A percentile compares a stretch with the other conserved stretches of the same genome.
Conservation (phyloP, 2,797 vertebrate genomes). For the Echeneis naucrates region DNA sequence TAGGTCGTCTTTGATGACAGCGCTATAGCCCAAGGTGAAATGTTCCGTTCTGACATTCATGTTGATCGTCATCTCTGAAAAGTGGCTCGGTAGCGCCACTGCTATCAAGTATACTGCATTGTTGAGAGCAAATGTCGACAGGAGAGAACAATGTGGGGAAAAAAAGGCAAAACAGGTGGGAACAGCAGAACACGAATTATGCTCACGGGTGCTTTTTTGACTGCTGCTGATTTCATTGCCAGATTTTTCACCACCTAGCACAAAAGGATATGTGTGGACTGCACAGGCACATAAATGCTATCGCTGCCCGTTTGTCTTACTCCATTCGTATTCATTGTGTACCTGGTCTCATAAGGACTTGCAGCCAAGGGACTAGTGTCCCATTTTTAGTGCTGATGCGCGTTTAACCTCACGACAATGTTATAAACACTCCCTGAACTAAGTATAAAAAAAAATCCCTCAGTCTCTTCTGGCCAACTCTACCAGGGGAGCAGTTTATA, state of each 20-base stretch:
- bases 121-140: slow-evolving; percentile 48
- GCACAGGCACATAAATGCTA: not conserved
- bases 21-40: slow-evolving; percentile 67
- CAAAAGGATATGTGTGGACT: not conserved
- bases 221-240: not conserved
- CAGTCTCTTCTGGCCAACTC: slow-evolving; percentile 48
- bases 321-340: slow-evolving; percentile 24
- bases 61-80: slow-evolving; percentile 46
- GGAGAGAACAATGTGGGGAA: slow-evolving; percentile 5
- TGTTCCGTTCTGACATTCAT: slow-evolving; percentile 70
- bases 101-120: slow-evolving; percentile 39
- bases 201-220: slow-evolving; percentile 29
- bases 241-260: slow-evolving; percentile 16
- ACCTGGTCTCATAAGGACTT: slow-evolving; percentile 20
- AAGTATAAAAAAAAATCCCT: slow-evolving; percentile 48
- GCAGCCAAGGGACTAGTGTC: slow-evolving; percentile 52
- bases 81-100: slow-evolving; percentile 23
- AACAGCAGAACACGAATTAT: slow-evolving; percentile 23
- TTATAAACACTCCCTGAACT: slow-evolving; percentile 66
- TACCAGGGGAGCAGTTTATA: slow-evolving; percentile 76
- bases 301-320: slow-evolving; percentile 7
- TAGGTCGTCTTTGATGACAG: slow-evolving; percentile 52
- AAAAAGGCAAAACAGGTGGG: not conserved
- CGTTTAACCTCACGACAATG: slow-evolving; percentile 69
- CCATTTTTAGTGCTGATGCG: slow-evolving; percentile 61